Percentiles rank a stretch among this genome's conserved stretches.
These are phyloP conservation scores for Amblyjoppa fuscipennis DNA, from an alignment of 2,888 invertebrate species.

Conservation along the genomic window DNA sequence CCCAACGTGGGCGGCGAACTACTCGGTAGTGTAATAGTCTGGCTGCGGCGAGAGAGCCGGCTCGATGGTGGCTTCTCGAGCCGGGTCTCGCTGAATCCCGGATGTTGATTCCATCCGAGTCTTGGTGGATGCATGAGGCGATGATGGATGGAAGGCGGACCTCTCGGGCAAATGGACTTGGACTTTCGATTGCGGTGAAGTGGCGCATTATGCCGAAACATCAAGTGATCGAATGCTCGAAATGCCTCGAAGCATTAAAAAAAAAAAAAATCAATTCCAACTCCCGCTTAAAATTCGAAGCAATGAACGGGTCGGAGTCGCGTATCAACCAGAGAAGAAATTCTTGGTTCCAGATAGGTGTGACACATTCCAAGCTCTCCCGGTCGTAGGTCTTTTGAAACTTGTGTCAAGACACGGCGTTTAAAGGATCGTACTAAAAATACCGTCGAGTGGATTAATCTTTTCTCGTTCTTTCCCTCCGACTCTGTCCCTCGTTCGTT, in stretches of 20 bases:
- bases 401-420: too few relatives aligned
- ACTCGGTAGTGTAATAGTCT: conserved; percentile 46
- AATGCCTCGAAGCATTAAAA: not conserved
- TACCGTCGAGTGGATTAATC: conserved; percentile 2
- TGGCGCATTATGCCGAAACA: conserved; percentile 18
- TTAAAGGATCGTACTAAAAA: not conserved
- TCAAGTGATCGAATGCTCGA: not conserved
- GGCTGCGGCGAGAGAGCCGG: not conserved
- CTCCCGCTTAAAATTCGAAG: not conserved
- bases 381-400: not conserved
- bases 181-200: conserved; percentile 8
- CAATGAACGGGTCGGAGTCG: not conserved
- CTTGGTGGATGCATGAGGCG: not conserved
- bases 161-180: conserved; percentile 42
- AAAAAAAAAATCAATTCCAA: not conserved
- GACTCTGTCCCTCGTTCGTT: conserved; percentile 28
- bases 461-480: conserved; percentile 1
- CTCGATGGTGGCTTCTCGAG: not conserved
- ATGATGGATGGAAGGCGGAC: conserved; percentile 40
- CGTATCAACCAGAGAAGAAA: not conserved
- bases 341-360: not conserved
- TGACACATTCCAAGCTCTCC: not conserved
- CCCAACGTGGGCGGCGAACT: not conserved
- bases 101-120: conserved; percentile 61
- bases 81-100: conserved; percentile 11